These are phyloP conservation scores for Pseudorectes ferrugineus DNA, from an alignment of 2,113 vertebrate species.

Conservation along the genomic window DNA sequence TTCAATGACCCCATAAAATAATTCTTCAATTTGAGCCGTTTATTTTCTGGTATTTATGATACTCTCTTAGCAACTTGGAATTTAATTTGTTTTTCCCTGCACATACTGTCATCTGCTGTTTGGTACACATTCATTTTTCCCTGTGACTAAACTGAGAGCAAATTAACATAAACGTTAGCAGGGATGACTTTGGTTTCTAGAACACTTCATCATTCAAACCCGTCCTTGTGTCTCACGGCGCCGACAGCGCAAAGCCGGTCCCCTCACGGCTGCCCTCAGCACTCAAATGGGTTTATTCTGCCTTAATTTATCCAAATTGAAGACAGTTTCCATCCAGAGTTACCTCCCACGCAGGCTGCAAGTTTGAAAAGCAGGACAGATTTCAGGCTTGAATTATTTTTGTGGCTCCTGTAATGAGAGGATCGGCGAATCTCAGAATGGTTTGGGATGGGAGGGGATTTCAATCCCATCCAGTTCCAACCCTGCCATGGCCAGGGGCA, in stretches of 20 bases:
- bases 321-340: background rate
- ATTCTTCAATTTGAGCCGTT: background rate
- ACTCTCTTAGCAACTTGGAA: background rate
- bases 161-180: background rate
- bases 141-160: conserved; percentile 6
- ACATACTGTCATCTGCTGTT: conserved; percentile 10
- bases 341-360: background rate
- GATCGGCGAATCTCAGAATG: background rate
- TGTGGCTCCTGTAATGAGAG: background rate
- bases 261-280: background rate
- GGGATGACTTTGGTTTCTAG: background rate
- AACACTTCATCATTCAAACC: background rate
- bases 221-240: fast-evolving
- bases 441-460: background rate
- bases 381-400: background rate
- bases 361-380: background rate
- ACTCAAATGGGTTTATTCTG: background rate
- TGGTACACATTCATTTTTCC: background rate
- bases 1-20: background rate
- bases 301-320: background rate
- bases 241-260: fast-evolving
- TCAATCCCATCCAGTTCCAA: background rate
- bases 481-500: background rate
- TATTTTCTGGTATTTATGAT: conserved; percentile 19
- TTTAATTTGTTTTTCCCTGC: background rate